Evolutionary conservation across 1,140 invertebrate species (phyloP), one percentile per base, ranked within the genome.

Genomic region (Contarinia nasturtii): DNA sequence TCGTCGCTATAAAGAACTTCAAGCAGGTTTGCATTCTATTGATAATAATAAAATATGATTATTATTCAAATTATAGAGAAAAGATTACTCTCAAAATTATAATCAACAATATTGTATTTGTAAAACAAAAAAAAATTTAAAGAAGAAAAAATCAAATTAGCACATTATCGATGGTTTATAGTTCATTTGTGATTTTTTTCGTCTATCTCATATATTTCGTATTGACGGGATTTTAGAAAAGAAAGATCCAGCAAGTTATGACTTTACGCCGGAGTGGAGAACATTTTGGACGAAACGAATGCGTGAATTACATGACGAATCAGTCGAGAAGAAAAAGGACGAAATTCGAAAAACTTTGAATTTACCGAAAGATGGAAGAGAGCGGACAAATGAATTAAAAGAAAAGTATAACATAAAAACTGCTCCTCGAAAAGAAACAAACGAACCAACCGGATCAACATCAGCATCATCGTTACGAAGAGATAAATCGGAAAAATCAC

Each of bases 191-290:
- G 27, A 27, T 27, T 10, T 5, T 5, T 27, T 27, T 49, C 10
- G 45, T 45, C 45, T 27, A 27, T 27, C 10, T 27, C 27, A 43
- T 48, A 19, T 43, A 20, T n/a, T 22, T 54, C 51, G 11, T 27
- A 27, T 27, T 10, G 54, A 3, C 10, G 27, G 27, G 27, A 27
- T 27, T 27, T 27, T 27, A 49, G 78, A 80, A 60, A 80, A 79
- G 36, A 78, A 78, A 56, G 81, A 87, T 62, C 76, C 82, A 0
- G 71, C 74, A 34, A 79, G 76, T 40, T 75, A 86, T 57, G 83
- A 89, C 55, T 87, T 83, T 55, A 87, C 86, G 54, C 81, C 83
- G 0, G 84, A 88, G 53, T 89, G 85, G 85, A 86, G 86, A 38
- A 64, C 73, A 33, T 86, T 75, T 55, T 89, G 85, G 85, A 83